A percentile compares a stretch with the other conserved stretches of the same genome.
These are phyloP conservation scores for Pluvialis apricaria DNA, from an alignment of 2,113 vertebrate genomes.

Conservation along the genomic window DNA sequence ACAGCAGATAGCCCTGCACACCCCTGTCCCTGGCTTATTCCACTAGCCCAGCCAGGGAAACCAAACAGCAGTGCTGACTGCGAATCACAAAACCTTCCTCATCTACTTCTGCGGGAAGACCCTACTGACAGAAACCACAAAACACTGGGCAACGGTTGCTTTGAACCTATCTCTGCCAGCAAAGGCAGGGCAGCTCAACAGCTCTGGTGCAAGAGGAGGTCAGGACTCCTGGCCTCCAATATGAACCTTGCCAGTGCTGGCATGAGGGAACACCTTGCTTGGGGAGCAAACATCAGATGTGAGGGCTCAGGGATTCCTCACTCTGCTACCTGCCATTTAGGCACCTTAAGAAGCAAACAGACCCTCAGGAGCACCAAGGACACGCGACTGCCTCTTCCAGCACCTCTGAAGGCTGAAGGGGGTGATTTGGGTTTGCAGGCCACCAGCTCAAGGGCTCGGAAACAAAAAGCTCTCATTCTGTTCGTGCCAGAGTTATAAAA, in stretches of 20 bases:
- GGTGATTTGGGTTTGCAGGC: not conserved
- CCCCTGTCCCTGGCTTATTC: no score
- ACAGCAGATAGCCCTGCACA: not conserved
- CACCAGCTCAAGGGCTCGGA: not conserved
- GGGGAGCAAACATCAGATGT: not conserved
- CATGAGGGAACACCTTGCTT: not conserved
- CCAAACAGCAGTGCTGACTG: not conserved
- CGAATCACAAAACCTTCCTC: not conserved
- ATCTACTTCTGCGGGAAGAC: not conserved
- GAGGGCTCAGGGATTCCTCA: not conserved
- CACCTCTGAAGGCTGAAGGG: not conserved
- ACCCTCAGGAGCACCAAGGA: not conserved
- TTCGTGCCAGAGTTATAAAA: not conserved
- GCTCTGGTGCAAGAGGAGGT: not conserved
- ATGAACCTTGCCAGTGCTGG: not conserved
- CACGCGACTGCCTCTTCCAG: not conserved
- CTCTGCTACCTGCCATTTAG: not conserved
- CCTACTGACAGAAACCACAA: not conserved
- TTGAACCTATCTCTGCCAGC: not conserved
- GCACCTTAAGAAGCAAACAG: not conserved
- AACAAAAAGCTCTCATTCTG: not conserved
- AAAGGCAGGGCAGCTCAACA: not conserved
- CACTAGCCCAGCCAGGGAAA: not conserved
- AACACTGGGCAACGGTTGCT: rapidly evolving
- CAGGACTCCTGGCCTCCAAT: not conserved